Percentiles rank a stretch among this genome's conserved stretches.
Evolutionary conservation across 2,888 invertebrate genomes (phyloP).

Genomic region (Diaperis boleti): DNA sequence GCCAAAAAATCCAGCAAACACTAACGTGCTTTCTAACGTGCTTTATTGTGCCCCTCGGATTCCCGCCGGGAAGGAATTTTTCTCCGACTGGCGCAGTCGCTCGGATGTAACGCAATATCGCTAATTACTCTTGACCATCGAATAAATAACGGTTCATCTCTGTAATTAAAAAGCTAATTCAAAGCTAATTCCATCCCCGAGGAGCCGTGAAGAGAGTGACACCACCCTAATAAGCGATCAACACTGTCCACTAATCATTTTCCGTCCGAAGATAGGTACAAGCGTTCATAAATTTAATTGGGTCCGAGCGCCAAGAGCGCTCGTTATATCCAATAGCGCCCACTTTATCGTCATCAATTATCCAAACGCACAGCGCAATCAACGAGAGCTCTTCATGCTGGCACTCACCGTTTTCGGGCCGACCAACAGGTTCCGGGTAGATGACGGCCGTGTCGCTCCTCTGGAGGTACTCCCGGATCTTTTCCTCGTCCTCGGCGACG

Average conservation of each 20-base stretch:
- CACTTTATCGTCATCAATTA: slow-evolving; percentile 56
- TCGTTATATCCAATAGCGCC: slow-evolving; percentile 51
- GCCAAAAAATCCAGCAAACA: slow-evolving; percentile 23
- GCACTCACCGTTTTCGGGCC: slow-evolving; percentile 45
- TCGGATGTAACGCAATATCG: not conserved
- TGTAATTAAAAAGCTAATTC: slow-evolving; percentile 31
- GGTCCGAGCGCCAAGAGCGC: slow-evolving; percentile 50
- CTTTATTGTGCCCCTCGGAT: slow-evolving; percentile 28
- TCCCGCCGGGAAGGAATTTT: slow-evolving; percentile 6
- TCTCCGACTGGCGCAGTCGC: not conserved
- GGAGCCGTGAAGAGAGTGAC: slow-evolving; percentile 30
- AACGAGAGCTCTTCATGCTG: slow-evolving; percentile 50
- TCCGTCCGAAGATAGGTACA: slow-evolving; percentile 51
- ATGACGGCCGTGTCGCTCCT: slow-evolving; percentile 70
- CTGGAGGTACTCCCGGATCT: slow-evolving; percentile 67
- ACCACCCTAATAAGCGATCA: slow-evolving; percentile 28
- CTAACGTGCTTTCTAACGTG: slow-evolving; percentile 27
- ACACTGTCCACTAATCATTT: slow-evolving; percentile 50
- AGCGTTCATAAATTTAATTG: slow-evolving; percentile 54
- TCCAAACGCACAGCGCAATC: slow-evolving; percentile 53
- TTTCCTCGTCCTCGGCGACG: slow-evolving; percentile 62
- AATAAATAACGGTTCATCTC: not conserved
- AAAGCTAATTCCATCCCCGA: slow-evolving; percentile 32
- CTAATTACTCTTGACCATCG: slow-evolving; percentile 18
- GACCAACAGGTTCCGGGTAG: slow-evolving; percentile 66